Evolutionary conservation across 35 echinoderm and acorn worm genomes (phyloP), one percentile per base, ranked within the genome.

Genomic region (Holothuria glaberrima): DNA sequence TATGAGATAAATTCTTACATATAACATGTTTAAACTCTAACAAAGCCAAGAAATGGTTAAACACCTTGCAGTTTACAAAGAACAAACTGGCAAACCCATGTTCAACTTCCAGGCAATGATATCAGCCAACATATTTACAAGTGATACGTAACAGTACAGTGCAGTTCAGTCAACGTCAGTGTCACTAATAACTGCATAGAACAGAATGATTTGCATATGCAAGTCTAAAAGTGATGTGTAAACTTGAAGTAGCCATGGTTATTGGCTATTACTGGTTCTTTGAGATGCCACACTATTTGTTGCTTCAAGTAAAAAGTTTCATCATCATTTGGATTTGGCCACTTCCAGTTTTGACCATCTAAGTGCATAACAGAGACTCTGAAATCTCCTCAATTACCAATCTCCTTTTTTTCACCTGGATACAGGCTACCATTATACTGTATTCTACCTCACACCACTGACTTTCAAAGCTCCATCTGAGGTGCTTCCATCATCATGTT

Each of bases 301-400:
- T 86, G 57, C n/a, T n/a, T n/a, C n/a, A n/a, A n/a, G n/a, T n/a
- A n/a, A n/a, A n/a, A n/a, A n/a, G n/a, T n/a, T n/a, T 29, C 31
- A 33, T 86, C 59, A 89, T 89, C 85, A 21, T 71, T 93, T 59
- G 86, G 72, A 75, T 68, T 57, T 78, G 91, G 91, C 91, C 91
- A 93, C 75, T 93, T 93, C 84, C 70, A 89, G 57, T 89, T 89
- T 61, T 80, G 31, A 35, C 71, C 84, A 76, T 65, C 84, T 88
- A 69, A n/a, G 14, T 30, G 48, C 1, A n/a, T n/a, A n/a, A n/a
- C n/a, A n/a, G n/a, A n/a, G n/a, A n/a, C n/a, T n/a, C n/a, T n/a
- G n/a, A n/a, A 88, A 25, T 92, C 83, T 33, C 33, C 72, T 65
- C 62, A 10, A 29, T 61, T 62, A 34, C 90, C 65, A 88, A 88